Conservation (phyloP, 1,140 invertebrate genomes). For the Drosophila repleta region DNA sequence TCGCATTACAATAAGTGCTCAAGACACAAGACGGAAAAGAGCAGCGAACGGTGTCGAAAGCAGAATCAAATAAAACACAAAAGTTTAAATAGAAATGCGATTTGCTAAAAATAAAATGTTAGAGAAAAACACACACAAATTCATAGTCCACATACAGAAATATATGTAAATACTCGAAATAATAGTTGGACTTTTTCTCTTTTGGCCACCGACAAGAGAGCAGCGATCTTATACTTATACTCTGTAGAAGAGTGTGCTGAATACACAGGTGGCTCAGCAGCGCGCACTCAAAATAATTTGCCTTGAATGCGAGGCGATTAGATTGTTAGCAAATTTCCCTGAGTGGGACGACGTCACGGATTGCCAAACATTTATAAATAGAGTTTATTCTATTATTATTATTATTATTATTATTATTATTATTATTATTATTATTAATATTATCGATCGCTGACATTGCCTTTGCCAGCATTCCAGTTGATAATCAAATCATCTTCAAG, state of each 20-base stretch:
- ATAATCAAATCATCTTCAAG: too few relatives aligned
- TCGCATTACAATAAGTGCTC: conserved; percentile 29
- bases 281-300: too few relatives aligned
- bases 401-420: conserved; percentile 3
- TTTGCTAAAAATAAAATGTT: conserved; percentile 41
- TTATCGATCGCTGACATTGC: background rate
- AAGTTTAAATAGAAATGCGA: conserved; percentile 43
- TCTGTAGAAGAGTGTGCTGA: conserved; percentile 6
- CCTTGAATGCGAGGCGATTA: too few relatives aligned
- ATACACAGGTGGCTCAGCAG: conserved; percentile 24
- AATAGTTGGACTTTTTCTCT: conserved; percentile 26
- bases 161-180: conserved; percentile 12
- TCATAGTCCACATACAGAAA: too few relatives aligned
- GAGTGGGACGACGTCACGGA: background rate
- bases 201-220: conserved; percentile 17
- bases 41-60: conserved; percentile 11
- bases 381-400: background rate
- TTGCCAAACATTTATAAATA: conserved; percentile 1
- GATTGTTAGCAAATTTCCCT: background rate
- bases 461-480: too few relatives aligned
- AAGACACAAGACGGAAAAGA: background rate
- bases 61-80: conserved; percentile 41
- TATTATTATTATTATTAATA: background rate
- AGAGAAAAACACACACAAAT: conserved; percentile 19
- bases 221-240: background rate